Conservation (phyloP, 2,888 invertebrate species). For the Julus scandinavius region DNA sequence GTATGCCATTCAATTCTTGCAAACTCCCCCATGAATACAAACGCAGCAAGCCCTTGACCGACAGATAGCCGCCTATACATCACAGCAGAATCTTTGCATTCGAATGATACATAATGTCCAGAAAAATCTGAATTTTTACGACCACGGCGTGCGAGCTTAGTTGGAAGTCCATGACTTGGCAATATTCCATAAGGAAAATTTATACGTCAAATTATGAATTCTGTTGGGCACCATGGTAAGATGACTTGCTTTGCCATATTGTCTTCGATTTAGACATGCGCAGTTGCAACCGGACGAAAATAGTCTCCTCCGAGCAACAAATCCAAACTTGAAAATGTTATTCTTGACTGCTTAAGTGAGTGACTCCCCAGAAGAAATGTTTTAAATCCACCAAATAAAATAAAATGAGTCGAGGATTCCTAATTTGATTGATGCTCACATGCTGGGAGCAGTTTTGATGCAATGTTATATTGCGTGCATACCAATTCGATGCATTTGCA, state of each 20-base stretch:
- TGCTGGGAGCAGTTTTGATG: conserved; percentile 4
- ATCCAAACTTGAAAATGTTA: not conserved
- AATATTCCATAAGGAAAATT: not conserved
- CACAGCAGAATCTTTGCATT: conserved; percentile 7
- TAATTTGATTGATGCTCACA: conserved; percentile 18
- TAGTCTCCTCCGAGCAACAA: not conserved
- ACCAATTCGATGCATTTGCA: not conserved
- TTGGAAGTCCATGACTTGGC: not conserved
- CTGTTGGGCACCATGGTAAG: not conserved
- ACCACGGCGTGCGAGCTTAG: not conserved
- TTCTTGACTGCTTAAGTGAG: conserved; percentile 1
- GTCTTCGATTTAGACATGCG: not conserved
- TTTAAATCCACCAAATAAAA: conserved; percentile 8
- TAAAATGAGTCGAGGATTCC: not conserved
- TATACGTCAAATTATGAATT: not conserved
- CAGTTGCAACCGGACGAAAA: not conserved
- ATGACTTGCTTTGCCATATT: conserved; percentile 17
- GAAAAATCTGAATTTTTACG: conserved; percentile 25
- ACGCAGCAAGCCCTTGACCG: not conserved
- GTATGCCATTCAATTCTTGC: not conserved
- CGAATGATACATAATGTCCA: conserved; percentile 21
- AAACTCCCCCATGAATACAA: not conserved
- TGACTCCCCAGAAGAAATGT: not conserved
- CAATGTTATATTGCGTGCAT: not conserved
- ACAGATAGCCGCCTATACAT: no score